phyloP scores from a whole-genome alignment of 2,113 vertebrate species.

The Hypanus sabinus region DNA sequence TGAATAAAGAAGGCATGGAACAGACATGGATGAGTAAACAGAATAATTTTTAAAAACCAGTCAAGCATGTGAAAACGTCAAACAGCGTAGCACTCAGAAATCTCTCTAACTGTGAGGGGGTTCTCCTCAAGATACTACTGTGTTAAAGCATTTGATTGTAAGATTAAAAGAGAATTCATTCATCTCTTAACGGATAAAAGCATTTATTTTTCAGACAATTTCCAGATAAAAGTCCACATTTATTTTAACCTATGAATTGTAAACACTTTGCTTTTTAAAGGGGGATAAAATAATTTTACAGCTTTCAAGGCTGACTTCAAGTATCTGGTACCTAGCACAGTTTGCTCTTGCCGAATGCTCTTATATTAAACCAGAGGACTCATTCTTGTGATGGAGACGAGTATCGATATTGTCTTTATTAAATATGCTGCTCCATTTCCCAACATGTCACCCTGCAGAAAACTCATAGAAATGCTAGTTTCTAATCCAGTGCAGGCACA shows the following conservation, averaged over 20 bases:
- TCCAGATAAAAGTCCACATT: neutral
- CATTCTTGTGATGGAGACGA: neutral
- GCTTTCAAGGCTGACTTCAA: neutral
- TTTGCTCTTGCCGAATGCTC: neutral
- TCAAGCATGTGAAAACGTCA: slow-evolving; percentile 22
- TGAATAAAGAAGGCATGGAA: neutral
- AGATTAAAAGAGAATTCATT: neutral
- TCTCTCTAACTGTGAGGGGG: neutral
- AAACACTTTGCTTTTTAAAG: neutral
- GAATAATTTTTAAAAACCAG: neutral
- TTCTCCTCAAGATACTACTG: neutral
- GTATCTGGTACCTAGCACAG: neutral
- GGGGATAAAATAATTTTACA: neutral
- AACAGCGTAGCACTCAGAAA: slow-evolving; percentile 19
- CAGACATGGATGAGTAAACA: neutral
- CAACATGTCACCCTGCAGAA: neutral
- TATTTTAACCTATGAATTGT: no score
- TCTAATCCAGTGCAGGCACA: neutral
- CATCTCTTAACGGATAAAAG: neutral
- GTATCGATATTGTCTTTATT: neutral
- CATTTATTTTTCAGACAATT: neutral
- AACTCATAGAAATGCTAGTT: neutral
- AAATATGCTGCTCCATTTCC: neutral
- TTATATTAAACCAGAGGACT: neutral
- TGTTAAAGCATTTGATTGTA: neutral